Conservation (phyloP, 2,888 invertebrate genomes). For the Epsilonema sp. region DNA sequence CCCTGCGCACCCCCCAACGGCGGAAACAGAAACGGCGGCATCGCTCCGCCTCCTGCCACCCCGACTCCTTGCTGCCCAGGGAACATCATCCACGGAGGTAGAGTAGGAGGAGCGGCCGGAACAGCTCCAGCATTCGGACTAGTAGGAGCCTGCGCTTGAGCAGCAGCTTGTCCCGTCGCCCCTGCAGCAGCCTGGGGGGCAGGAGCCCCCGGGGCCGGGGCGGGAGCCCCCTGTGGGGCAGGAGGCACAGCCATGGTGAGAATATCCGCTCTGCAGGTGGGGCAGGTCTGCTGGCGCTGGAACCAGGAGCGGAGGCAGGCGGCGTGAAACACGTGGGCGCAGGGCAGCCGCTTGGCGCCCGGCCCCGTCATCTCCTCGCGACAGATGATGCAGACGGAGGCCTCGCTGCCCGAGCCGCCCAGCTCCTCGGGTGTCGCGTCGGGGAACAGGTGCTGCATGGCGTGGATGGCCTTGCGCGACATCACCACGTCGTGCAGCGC, state of each 20-base stretch:
- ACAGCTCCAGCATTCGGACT: slow-evolving; percentile 7
- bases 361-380: slow-evolving; percentile 55
- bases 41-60: too few relatives aligned
- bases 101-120: slow-evolving; percentile 10
- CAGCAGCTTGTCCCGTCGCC: slow-evolving; percentile 8
- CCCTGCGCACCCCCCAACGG: slow-evolving; percentile 19
- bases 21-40: not conserved
- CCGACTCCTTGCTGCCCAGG: too few relatives aligned
- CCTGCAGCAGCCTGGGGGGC: too few relatives aligned
- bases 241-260: slow-evolving; percentile 31
- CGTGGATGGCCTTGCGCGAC: slow-evolving; percentile 41
- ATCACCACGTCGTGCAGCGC: slow-evolving; percentile 89
- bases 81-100: slow-evolving; percentile 14
- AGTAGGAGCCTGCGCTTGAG: slow-evolving; percentile 1
- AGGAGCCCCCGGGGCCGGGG: too few relatives aligned
- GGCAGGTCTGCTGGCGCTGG: slow-evolving; percentile 97
- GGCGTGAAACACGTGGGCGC: slow-evolving; percentile 97
- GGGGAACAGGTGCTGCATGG: slow-evolving; percentile 38
- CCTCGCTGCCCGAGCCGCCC: slow-evolving; percentile 43
- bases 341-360: slow-evolving; percentile 76
- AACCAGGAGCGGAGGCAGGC: slow-evolving; percentile 96
- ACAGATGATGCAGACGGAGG: slow-evolving; percentile 98
- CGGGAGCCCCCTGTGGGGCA: too few relatives aligned
- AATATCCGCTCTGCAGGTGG: slow-evolving; percentile 84
- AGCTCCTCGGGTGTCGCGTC: slow-evolving; percentile 83